Percentiles rank a stretch among this genome's conserved stretches.
phyloP scores from a whole-genome alignment of 2,888 invertebrate genomes.

The Ochropleura plecta region DNA sequence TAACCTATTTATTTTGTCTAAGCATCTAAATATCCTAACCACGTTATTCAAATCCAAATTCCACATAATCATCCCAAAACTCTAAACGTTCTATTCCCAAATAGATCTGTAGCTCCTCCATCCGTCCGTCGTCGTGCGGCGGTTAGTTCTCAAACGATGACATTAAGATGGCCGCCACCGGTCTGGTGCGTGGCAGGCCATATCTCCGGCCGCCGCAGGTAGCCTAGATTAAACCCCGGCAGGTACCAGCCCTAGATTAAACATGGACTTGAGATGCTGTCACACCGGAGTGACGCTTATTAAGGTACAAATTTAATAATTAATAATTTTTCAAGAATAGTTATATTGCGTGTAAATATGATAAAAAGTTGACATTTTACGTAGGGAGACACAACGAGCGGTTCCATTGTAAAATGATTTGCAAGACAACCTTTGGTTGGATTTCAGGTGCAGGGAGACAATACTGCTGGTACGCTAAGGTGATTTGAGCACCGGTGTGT shows the following conservation, averaged over 20 bases:
- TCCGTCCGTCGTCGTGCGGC: constrained; percentile 20
- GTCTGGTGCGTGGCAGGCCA: constrained; percentile 57
- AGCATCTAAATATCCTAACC: neutral
- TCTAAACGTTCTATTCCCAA: constrained; percentile 8
- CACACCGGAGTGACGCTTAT: constrained; percentile 45
- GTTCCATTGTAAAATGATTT: neutral
- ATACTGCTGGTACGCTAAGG: too few species aligned
- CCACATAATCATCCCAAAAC: neutral
- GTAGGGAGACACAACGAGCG: neutral
- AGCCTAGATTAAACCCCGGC: constrained; percentile 67
- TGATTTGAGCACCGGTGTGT: too few species aligned
- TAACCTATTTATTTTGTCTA: too few species aligned
- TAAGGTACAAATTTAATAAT: neutral
- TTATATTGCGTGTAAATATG: too few species aligned
- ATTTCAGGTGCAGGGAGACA: too few species aligned
- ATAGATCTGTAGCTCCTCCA: constrained; percentile 33
- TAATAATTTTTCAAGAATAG: too few species aligned
- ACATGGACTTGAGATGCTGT: constrained; percentile 46
- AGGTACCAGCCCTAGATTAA: constrained; percentile 67
- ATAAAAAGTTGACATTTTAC: neutral
- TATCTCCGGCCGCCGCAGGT: constrained; percentile 67
- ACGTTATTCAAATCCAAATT: neutral
- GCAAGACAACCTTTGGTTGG: neutral
- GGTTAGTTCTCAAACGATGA: constrained; percentile 46
- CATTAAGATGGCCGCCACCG: constrained; percentile 40